Evolutionary conservation across 1,140 invertebrate species (phyloP), one percentile per base, ranked within the genome.

Genomic region (Ylistrum balloti): DNA sequence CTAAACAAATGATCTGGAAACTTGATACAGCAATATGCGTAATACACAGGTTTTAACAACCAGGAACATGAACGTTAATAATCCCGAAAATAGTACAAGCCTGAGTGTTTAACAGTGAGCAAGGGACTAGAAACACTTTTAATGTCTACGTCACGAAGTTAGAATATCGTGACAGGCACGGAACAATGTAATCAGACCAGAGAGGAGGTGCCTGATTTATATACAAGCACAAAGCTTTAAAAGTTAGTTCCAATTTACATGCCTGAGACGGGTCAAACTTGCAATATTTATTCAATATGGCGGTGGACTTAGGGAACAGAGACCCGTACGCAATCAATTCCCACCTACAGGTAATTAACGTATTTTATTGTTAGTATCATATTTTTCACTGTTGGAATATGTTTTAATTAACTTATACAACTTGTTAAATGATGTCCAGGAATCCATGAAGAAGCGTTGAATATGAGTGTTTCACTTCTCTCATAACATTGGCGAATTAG

Each of bases 251-350:
- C 2, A 17, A 74, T 74, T 74, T n/a, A n/a, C 56, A 74, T 5
- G n/a, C 56, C 7, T 74, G 0, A n/a, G 56, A 74, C 56, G 56
- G n/a, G 56, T 1, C 56, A n/a, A 28, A 1, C 28, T 74, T 74
- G 56, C n/a, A 74, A 74, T 74, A 74, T 74, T 74, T 74, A n/a
- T 5, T n/a, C 1, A 74, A 74, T 2, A 74, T 74, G 56, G 56
- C 56, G 56, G 56, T 74, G 3, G 56, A 74, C 56, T 74, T 74
- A 74, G 22, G 28, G 11, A 74, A 74, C 56, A 74, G 56, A 74
- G 56, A 74, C n/a, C 22, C 56, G 20, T 74, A n/a, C n/a, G n/a
- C 56, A n/a, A 88, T 56, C 17, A 45, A 88, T 48, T 33, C n/a
- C 28, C 32, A 32, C 56, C 28, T 89, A 89, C 35, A 85, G 33